Evolutionary conservation across 2,113 vertebrate genomes (phyloP), one percentile per base, ranked within the genome.

Genomic region (Hippocampus barbouri): DNA sequence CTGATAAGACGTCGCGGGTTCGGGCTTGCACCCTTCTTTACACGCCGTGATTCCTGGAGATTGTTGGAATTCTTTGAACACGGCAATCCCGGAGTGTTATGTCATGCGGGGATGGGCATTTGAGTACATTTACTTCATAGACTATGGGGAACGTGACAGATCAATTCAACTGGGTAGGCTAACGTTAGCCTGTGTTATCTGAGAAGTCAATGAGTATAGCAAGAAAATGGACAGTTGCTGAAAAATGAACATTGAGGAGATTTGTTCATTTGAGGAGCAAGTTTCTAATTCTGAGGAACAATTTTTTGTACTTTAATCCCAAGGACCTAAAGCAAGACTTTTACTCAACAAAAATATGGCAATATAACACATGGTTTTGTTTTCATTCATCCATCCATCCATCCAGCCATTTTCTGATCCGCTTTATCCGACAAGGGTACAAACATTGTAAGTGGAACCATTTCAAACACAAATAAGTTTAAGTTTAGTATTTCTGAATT

Each of bases 31-130:
- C 14, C 59, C 16, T 34, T 61, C 15, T 61, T 61, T 34, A 8
- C 59, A 7, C 16, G 59, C 59, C 8, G 59, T 61, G 59, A 61
- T 61, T 61, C 59, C 27, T 34, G 59, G 2, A 61, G 59, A 61
- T 61, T 18, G 27, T 61, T 61, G 16, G 27, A 61, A 61, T 61
- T 61, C 59, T 61, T 61, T 61, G 59, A 61, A 61, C 59, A 34
- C 34, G 27, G 59, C 59, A 34, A 34, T 61, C 59, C 27, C 27
- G 34, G 59, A 61, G 59, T 34, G 59, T 61, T 34, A 18, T 56
- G 27, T 61, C 59, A 61, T 10, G n/a, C 10, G 23, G 56, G 56
- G 56, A 27, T 59, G 56, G 56, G 56, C 56, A 27, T 59, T 59
- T 59, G 4, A 25, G 23, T 27, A 16, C 56, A 59, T 27, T 59